Evolutionary conservation across 2,888 invertebrate species (phyloP).

Genomic region (Julus scanicus): DNA sequence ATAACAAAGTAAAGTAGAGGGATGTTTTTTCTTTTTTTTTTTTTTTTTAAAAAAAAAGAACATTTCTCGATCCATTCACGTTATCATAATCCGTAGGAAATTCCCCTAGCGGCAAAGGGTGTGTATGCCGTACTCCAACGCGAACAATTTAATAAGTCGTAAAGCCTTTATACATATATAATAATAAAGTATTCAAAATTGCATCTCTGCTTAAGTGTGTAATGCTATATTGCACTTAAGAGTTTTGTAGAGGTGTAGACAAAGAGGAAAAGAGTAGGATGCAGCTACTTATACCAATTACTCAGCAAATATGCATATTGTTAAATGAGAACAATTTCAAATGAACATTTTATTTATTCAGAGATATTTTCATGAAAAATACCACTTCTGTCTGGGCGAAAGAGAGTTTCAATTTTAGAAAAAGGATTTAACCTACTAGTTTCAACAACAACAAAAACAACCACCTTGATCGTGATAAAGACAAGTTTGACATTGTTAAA

Average conservation of each 20-base stretch:
- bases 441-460: neutral
- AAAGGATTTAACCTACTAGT: neutral
- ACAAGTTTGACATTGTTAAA: neutral
- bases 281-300: neutral
- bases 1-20: neutral
- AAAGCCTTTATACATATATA: conserved; percentile 35
- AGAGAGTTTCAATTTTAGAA: neutral
- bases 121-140: neutral
- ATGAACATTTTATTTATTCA: neutral
- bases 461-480: neutral
- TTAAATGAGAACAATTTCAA: conserved; percentile 7
- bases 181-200: conserved; percentile 39
- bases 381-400: neutral
- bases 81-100: conserved; percentile 4
- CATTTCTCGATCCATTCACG: neutral
- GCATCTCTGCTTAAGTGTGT: conserved; percentile 27
- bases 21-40: no score
- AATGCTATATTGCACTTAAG: conserved; percentile 28
- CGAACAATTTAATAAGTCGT: neutral
- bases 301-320: neutral
- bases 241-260: conserved; percentile 28
- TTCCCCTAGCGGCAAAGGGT: conserved; percentile 24
- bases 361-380: neutral
- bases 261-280: neutral
- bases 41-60: neutral